Conservation (phyloP, 2,113 vertebrate genomes). For the Sander vitreus region DNA sequence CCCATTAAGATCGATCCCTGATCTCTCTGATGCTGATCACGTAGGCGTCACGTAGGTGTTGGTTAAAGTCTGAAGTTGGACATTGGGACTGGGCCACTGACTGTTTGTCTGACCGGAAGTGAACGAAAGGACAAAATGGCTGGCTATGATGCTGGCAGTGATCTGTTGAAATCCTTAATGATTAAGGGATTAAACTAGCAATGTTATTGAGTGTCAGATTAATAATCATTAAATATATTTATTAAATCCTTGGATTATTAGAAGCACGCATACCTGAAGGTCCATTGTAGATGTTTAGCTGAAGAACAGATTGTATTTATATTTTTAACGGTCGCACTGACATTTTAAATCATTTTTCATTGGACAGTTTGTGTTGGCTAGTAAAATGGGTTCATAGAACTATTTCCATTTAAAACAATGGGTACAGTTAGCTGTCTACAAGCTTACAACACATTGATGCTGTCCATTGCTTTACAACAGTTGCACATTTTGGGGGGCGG, state of each 20-base stretch:
- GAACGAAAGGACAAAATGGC: slow-evolving; percentile 13
- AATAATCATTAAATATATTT: slow-evolving; percentile 30
- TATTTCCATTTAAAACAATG: slow-evolving; percentile 32
- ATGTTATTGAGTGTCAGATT: slow-evolving; percentile 25
- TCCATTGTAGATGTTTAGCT: slow-evolving; percentile 37
- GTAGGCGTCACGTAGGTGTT: background rate
- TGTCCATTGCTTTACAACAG: background rate
- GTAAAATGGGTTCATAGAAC: slow-evolving; percentile 3
- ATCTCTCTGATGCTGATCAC: background rate
- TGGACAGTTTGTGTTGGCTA: background rate
- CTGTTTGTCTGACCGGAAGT: slow-evolving; percentile 5
- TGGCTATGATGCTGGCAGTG: slow-evolving; percentile 65
- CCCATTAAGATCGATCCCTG: background rate
- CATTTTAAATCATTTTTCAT: slow-evolving; percentile 17
- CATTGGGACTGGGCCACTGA: slow-evolving; percentile 22
- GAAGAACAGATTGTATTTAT: slow-evolving; percentile 77
- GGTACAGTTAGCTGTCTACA: background rate
- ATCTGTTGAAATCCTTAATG: slow-evolving; percentile 55
- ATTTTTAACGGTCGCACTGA: slow-evolving; percentile 62
- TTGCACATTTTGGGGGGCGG: background rate
- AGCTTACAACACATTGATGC: background rate
- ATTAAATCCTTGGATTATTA: slow-evolving; percentile 20
- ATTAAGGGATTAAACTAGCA: slow-evolving; percentile 45
- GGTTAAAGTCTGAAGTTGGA: background rate
- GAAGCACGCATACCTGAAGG: slow-evolving; percentile 16